These are phyloP conservation scores for Alca torda DNA, from an alignment of 2,797 vertebrate species.

Conservation along the genomic window DNA sequence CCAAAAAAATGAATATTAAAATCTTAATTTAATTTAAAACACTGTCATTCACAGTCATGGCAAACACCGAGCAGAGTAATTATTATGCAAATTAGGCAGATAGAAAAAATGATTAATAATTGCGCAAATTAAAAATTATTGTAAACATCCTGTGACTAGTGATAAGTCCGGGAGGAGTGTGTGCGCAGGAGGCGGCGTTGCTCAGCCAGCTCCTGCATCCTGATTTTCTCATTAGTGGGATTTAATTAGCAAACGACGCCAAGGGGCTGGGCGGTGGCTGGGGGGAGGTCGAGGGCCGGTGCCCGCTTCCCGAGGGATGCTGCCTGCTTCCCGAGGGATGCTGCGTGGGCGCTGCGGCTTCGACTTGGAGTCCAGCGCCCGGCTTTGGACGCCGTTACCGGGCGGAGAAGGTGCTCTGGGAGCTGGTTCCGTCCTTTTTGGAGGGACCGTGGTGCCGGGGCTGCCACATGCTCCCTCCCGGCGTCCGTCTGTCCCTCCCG, in stretches of 20 bases:
- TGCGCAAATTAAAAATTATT: conserved; percentile 82
- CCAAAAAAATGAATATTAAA: conserved; percentile 65
- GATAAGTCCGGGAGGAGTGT: conserved; percentile 70
- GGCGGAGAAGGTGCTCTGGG: accelerated
- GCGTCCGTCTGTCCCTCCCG: neutral
- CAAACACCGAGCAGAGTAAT: conserved; percentile 76
- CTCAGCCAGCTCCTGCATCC: conserved; percentile 46
- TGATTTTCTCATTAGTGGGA: conserved; percentile 58
- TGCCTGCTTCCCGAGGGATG: neutral
- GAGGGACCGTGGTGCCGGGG: neutral
- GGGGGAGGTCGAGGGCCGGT: accelerated
- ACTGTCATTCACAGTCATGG: conserved; percentile 75
- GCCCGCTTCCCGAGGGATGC: neutral
- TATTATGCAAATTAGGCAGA: conserved; percentile 82
- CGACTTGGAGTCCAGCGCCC: neutral
- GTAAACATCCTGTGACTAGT: conserved; percentile 79
- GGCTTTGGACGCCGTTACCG: accelerated
- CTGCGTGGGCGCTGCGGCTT: neutral
- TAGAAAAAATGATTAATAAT: conserved; percentile 84
- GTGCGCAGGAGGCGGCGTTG: conserved; percentile 39
- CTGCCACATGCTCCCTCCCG: accelerated
- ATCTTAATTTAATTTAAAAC: conserved; percentile 80
- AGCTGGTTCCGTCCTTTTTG: accelerated
- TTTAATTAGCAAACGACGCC: conserved; percentile 4
- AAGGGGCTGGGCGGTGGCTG: neutral